phyloP scores from a whole-genome alignment of 2,113 vertebrate genomes.

The Trochalopteron elliotii region DNA sequence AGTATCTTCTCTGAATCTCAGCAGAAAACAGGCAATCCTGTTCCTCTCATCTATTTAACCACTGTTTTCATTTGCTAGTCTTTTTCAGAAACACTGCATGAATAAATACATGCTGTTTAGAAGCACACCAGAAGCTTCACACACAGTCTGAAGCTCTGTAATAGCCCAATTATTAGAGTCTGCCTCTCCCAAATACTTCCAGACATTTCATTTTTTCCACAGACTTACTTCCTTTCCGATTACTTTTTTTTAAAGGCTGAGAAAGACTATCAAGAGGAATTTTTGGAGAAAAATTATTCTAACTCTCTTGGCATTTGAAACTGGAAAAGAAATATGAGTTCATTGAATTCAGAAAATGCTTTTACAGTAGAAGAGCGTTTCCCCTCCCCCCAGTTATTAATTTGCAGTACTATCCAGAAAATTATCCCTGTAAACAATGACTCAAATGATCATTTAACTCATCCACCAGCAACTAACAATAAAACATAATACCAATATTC shows the following conservation, averaged over 20 bases:
- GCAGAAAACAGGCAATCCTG: neutral
- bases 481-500: neutral
- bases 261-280: neutral
- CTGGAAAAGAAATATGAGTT: neutral
- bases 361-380: neutral
- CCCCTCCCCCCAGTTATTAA: neutral
- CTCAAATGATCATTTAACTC: neutral
- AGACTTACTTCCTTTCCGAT: neutral
- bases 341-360: neutral
- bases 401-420: neutral
- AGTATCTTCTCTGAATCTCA: neutral
- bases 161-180: neutral
- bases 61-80: neutral
- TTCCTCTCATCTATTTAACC: neutral
- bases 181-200: neutral
- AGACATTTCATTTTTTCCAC: neutral
- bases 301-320: neutral
- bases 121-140: neutral
- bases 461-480: neutral
- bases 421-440: neutral
- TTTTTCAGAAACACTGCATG: neutral
- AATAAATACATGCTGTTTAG: neutral
- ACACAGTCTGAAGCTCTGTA: neutral
- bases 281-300: neutral
- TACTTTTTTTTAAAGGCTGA: neutral